phyloP scores from a whole-genome alignment of 2,113 vertebrate genomes.

The Dicentrarchus labrax region DNA sequence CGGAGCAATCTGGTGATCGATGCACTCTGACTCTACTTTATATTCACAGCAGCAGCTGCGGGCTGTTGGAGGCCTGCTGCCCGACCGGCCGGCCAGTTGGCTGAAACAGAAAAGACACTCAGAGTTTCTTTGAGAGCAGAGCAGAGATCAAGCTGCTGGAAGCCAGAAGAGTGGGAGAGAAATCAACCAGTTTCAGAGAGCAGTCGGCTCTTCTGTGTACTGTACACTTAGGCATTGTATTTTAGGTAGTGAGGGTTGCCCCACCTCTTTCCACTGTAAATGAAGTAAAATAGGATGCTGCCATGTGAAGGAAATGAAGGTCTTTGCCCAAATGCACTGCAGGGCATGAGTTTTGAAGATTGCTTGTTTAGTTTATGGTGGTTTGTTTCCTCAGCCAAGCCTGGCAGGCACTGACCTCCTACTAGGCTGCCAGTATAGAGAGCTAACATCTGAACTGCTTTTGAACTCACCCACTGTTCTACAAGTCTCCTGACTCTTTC shows the following conservation, averaged over 20 bases:
- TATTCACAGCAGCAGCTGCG: slow-evolving; percentile 55
- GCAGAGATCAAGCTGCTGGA: slow-evolving; percentile 47
- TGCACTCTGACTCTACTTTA: slow-evolving; percentile 30
- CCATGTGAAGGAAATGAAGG: background rate
- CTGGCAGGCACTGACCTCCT: background rate
- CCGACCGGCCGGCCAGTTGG: slow-evolving; percentile 50
- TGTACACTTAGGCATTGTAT: background rate
- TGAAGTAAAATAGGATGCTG: background rate
- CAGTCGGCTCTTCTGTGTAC: background rate
- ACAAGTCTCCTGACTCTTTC: background rate
- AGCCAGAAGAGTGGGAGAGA: slow-evolving; percentile 11
- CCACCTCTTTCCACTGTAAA: background rate
- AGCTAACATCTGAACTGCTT: background rate
- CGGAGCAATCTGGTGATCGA: slow-evolving; percentile 44
- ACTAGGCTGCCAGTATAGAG: background rate
- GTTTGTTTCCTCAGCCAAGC: background rate
- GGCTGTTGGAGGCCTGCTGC: slow-evolving; percentile 58
- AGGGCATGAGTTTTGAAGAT: background rate
- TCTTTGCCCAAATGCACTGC: background rate
- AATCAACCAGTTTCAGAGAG: slow-evolving; percentile 17
- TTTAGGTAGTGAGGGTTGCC: background rate
- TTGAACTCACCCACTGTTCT: background rate
- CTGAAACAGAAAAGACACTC: slow-evolving; percentile 47
- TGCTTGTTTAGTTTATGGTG: background rate
- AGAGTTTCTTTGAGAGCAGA: slow-evolving; percentile 37